Conservation (phyloP, 35 echinoderm and acorn worm genomes). For the Apostichopus californicus region DNA sequence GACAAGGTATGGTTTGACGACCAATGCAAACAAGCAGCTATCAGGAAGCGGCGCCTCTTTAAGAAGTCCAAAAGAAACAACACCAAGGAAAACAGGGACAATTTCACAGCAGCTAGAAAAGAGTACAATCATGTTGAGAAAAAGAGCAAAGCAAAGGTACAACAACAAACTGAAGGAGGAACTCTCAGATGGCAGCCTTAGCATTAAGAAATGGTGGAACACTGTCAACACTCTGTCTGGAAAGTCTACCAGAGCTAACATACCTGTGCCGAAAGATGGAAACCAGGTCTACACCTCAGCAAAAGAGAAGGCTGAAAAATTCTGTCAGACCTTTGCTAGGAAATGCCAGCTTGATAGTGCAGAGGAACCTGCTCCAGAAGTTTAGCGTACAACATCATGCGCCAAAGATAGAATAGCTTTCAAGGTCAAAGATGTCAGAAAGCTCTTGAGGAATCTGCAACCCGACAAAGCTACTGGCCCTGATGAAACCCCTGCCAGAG, state of each 20-base stretch:
- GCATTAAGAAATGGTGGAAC: constrained; percentile 36
- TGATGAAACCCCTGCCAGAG: constrained; percentile 57
- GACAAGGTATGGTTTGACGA: background rate
- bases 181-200: constrained; percentile 31
- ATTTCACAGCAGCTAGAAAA: too few species aligned
- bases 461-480: constrained; percentile 63
- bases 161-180: background rate
- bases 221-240: constrained; percentile 47
- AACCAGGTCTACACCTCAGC: background rate
- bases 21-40: constrained; percentile 24
- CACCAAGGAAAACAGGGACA: background rate
- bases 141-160: constrained; percentile 30
- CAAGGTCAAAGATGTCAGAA: constrained; percentile 20
- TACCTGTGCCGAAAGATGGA: background rate
- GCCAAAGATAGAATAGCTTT: constrained; percentile 17
- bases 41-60: constrained; percentile 5
- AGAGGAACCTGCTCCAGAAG: constrained; percentile 10
- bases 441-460: constrained; percentile 13
- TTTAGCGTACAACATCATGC: background rate
- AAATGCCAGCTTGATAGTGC: constrained; percentile 50
- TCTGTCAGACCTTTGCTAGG: constrained; percentile 36
- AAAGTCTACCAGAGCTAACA: background rate
- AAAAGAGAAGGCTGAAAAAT: constrained; percentile 27
- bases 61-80: constrained; percentile 1
- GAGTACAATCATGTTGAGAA: constrained; percentile 30